These are phyloP conservation scores for Mirounga angustirostris DNA, from an alignment of 2,113 vertebrate species.

Conservation along the genomic window DNA sequence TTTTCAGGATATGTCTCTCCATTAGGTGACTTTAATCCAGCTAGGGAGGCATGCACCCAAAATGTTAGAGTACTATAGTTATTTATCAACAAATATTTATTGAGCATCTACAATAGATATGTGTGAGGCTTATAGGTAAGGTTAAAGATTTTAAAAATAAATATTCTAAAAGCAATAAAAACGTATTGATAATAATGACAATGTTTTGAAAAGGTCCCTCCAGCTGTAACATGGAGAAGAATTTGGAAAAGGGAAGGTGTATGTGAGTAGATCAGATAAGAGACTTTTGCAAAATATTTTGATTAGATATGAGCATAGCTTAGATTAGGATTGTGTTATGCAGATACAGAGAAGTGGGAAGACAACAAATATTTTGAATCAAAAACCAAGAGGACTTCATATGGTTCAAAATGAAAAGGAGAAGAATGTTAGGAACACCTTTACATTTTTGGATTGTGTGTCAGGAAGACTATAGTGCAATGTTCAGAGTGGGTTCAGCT, in stretches of 20 bases:
- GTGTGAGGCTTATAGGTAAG: background rate
- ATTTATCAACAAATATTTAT: background rate
- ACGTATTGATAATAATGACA: background rate
- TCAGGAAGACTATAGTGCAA: background rate
- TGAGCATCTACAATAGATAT: background rate
- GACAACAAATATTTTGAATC: background rate
- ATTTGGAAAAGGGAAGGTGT: background rate
- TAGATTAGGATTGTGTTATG: background rate
- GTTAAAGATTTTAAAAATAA: conserved; percentile 6
- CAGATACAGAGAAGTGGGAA: background rate
- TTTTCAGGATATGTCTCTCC: background rate
- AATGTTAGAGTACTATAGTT: background rate
- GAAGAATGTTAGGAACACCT: background rate
- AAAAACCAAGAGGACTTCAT: background rate
- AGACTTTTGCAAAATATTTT: background rate
- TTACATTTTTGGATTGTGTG: background rate
- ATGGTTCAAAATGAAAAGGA: background rate
- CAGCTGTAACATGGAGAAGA: background rate
- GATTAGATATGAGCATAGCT: background rate
- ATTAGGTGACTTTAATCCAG: background rate
- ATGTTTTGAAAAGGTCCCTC: background rate
- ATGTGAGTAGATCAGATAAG: background rate
- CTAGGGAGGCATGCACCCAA: background rate
- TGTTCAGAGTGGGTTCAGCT: background rate
- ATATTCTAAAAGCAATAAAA: background rate